phyloP scores from a whole-genome alignment of 2,888 invertebrate genomes.

The Gortyna flavago region DNA sequence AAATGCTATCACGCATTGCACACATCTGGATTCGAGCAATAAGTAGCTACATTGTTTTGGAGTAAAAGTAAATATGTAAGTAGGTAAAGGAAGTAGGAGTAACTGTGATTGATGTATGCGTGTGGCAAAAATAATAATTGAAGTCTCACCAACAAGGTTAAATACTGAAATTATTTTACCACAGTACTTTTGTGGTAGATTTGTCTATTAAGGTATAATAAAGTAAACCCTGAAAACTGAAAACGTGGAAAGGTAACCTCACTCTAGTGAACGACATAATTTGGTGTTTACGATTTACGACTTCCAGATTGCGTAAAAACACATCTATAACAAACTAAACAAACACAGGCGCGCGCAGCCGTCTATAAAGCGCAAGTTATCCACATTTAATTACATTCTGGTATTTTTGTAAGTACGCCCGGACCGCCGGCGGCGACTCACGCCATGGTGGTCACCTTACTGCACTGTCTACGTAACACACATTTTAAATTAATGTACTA shows the following conservation, averaged over 20 bases:
- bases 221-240: constrained; percentile 46
- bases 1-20: not conserved
- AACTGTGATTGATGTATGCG: not conserved
- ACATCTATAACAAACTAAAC: constrained; percentile 89
- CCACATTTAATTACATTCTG: constrained; percentile 90
- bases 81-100: not conserved
- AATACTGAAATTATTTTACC: not conserved
- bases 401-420: constrained; percentile 89
- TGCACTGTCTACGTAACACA: constrained; percentile 41
- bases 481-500: constrained; percentile 36
- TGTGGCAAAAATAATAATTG: not conserved
- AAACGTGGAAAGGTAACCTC: constrained; percentile 77
- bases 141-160: not conserved
- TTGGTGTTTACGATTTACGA: constrained; percentile 89
- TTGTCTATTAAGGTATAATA: not conserved
- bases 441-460: constrained; percentile 80
- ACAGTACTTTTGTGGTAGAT: not conserved
- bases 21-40: not conserved
- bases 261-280: constrained; percentile 88
- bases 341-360: constrained; percentile 88
- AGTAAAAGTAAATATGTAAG: not conserved
- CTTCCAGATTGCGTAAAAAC: constrained; percentile 90
- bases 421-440: constrained; percentile 86
- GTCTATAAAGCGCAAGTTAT: constrained; percentile 90
- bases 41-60: not conserved